Base-by-base conservation (phyloP, 1,140 invertebrate species). In the Ericerus pela region DNA sequence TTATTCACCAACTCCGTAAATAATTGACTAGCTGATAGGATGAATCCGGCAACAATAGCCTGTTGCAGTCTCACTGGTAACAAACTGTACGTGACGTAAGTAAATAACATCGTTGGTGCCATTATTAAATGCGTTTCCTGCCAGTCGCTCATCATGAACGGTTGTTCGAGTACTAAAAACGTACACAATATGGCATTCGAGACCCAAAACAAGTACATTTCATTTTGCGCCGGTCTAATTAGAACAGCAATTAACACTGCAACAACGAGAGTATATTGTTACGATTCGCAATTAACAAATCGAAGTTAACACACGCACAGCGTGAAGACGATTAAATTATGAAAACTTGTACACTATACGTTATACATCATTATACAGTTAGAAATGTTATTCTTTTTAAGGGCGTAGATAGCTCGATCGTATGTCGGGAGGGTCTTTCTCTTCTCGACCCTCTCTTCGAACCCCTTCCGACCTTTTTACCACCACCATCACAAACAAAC, bases 21-120 rank as follows among this genome's bases (percentile, higher is more conserved):
- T 4, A 47, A 24, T 68, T 90, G 84, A 57, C 82, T 75, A 22
- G 76, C 65, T 16, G 78, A 79, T 57, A 85, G 75, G 3, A 80
- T 65, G 2, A 81, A 64, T 18, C 87, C 87, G 24, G 80, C 80
- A 28, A 85, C 68, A 26, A 84, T 75, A 20, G 86, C 83, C 65
- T 90, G 80, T 60, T 84, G 79, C 60, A 91, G 76, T 51, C 84
- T 75, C 33, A 93, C 77, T 1, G 89, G 89, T 55, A 95, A 76
- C 60, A 92, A 76, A 0, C 87, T 85, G 65, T 92, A 93, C 26
- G 84, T 84, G 70, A 91, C 76, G 71, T 92, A 95, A 41, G 88
- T 84, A 71, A 87, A 89, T 55, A 91, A 77, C 12, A 85, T 74
- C 12, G 57, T 53, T n/a, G 57, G 61, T 2, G 59, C 61, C 57